Base-by-base conservation (phyloP, 2,113 vertebrate genomes). In the Ictidomys tridecemlineatus region DNA sequence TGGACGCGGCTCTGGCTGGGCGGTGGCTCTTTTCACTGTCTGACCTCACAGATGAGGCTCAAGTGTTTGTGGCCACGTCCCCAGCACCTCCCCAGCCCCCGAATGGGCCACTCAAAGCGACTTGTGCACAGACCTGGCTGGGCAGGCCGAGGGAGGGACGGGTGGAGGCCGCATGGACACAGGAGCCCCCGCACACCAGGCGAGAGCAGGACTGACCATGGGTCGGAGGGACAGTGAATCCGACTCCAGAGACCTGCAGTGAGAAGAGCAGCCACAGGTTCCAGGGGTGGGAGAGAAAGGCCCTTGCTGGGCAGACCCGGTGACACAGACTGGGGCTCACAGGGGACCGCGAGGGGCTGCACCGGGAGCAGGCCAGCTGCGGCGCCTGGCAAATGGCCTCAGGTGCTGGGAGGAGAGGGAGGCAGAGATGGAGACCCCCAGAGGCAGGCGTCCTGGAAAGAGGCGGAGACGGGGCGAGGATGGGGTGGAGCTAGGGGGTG, bases 121-220 rank as follows among this genome's bases (percentile, higher is more conserved):
- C 56, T 42, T 28, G 13, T 18, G 53, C 67, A 22, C 22, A 32
- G 26, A 22, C 12, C 58, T 42, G 76, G 45, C 45, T 0, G 4
- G 24, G 58, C 58, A 42, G 80, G 45, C 32, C 18, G 42, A n/a
- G 45, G 22, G 67, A 45, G 1, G 8, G 76, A 58, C 20, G 24
- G 77, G 56, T 1, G 67, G 51, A 30, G 67, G 26, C 10, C 28
- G 1, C 9, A 5, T 34, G 73, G 11, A 45, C 12, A 18, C 32
- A 34, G 11, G 37, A 28, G 34, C 7, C 0, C 7, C 0, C 0
- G 1, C 45, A 37, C 12, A 1, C 22, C n/a, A 72, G 12, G 20
- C 32, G 10, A 28, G 2, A 45, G 74, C 83, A 48, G 84, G 58
- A 34, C 70, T 8, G 30, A n/a, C 34, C 32, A 1, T 0, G 34